Evolutionary conservation across 2,797 vertebrate species (phyloP).

Genomic region (Mergus octosetaceus): DNA sequence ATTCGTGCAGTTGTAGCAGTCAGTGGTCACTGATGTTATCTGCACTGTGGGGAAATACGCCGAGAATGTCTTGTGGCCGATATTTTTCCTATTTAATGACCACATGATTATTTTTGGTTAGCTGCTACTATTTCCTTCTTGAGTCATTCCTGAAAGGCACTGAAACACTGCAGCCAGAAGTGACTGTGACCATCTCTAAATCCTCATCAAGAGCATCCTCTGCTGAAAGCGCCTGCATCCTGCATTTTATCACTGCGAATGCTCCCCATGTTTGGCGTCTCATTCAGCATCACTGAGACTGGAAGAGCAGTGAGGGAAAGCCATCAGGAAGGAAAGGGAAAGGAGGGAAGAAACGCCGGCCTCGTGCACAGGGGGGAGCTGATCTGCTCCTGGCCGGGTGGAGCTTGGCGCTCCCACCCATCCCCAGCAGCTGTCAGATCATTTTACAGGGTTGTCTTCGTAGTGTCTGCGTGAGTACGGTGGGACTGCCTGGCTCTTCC

Average conservation of each 20-base stretch:
- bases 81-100: constrained; percentile 31
- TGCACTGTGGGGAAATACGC: background rate
- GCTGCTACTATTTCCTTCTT: constrained; percentile 21
- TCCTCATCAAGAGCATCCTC: background rate
- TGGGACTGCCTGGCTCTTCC: background rate
- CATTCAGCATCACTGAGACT: background rate
- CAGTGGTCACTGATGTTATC: constrained; percentile 10
- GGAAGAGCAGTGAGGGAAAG: background rate
- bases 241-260: background rate
- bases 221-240: background rate
- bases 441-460: background rate
- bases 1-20: background rate
- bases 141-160: constrained; percentile 10
- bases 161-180: background rate
- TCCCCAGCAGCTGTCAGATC: background rate
- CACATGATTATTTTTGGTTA: background rate
- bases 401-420: background rate
- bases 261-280: fast-evolving
- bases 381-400: background rate
- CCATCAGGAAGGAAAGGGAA: background rate
- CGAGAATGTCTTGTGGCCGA: background rate
- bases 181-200: background rate
- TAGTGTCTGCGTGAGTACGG: background rate
- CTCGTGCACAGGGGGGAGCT: background rate
- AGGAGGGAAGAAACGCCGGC: background rate